Conservation (phyloP, 2,113 vertebrate species). For the Sapajus apella region DNA sequence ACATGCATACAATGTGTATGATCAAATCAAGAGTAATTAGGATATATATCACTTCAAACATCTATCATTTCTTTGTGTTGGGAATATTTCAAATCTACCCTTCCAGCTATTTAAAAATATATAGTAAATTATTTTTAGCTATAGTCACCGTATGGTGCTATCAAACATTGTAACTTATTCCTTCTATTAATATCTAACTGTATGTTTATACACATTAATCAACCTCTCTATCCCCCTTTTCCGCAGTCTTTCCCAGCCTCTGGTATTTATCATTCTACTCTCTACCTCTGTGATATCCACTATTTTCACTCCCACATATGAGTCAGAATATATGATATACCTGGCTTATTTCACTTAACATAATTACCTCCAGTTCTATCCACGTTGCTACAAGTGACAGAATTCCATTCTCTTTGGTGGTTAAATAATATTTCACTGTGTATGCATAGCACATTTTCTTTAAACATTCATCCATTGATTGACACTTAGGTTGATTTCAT, state of each 20-base stretch:
- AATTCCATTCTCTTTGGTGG: neutral
- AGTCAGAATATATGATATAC: neutral
- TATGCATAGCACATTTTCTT: neutral
- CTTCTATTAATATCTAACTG: neutral
- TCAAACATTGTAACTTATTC: neutral
- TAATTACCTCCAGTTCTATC: neutral
- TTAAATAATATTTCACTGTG: neutral
- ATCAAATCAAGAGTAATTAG: neutral
- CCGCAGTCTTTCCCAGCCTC: neutral
- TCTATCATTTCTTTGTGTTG: neutral
- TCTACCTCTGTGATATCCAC: neutral
- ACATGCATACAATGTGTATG: neutral
- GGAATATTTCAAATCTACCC: neutral
- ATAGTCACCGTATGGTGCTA: neutral
- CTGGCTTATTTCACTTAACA: neutral
- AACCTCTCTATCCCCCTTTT: neutral
- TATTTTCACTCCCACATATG: neutral
- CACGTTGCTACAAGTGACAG: neutral
- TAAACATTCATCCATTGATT: neutral
- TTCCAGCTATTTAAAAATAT: neutral
- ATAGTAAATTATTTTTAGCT: neutral
- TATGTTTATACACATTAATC: neutral
- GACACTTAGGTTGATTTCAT: neutral
- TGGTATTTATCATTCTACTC: neutral
- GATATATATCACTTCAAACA: neutral